phyloP scores from a whole-genome alignment of 2,888 invertebrate genomes.

The Hyppa rectilinea region DNA sequence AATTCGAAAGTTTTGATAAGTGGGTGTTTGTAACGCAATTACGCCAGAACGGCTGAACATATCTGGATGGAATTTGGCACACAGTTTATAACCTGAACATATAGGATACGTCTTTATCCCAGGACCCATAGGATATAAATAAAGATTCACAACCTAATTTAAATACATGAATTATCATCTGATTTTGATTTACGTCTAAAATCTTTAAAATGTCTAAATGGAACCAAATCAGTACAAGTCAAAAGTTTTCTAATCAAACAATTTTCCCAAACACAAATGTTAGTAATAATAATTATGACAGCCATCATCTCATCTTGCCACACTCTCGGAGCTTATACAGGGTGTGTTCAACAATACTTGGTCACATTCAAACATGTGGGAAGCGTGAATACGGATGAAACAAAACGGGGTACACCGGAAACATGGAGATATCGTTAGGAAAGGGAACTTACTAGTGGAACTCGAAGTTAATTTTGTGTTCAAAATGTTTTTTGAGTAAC shows the following conservation, averaged over 20 bases:
- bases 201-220: too few relatives aligned
- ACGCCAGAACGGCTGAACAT: too few relatives aligned
- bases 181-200: too few relatives aligned
- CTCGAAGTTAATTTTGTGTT: conserved; percentile 35
- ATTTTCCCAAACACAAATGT: not conserved
- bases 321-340: conserved; percentile 14
- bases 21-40: too few relatives aligned
- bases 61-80: too few relatives aligned
- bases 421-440: conserved; percentile 45
- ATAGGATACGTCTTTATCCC: too few relatives aligned
- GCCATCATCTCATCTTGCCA: conserved; percentile 10
- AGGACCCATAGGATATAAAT: too few relatives aligned
- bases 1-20: too few relatives aligned
- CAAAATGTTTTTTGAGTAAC: too few relatives aligned
- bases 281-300: conserved; percentile 21
- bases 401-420: conserved; percentile 60
- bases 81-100: too few relatives aligned
- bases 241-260: conserved; percentile 32
- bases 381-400: conserved; percentile 50
- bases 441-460: conserved; percentile 23
- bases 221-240: not conserved
- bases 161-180: too few relatives aligned
- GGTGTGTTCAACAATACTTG: conserved; percentile 44
- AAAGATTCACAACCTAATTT: too few relatives aligned
- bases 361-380: conserved; percentile 34